Percentiles rank a stretch among this genome's conserved stretches.
Evolutionary conservation across 1,140 invertebrate species (phyloP).

Genomic region (Hyposmocoma kahamanoa): DNA sequence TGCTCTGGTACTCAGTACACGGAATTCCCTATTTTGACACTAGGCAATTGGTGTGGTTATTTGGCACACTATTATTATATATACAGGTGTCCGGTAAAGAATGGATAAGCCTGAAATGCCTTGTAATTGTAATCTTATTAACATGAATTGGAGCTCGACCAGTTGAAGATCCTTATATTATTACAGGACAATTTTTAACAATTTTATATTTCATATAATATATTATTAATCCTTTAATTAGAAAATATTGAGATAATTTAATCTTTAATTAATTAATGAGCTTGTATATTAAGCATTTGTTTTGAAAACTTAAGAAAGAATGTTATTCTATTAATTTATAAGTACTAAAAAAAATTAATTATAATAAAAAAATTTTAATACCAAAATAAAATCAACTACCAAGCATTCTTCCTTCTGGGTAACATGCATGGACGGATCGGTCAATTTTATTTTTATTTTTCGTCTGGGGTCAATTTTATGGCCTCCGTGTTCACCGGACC

Average conservation of each 20-base stretch:
- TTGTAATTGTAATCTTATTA: conserved; percentile 74
- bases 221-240: conserved; percentile 65
- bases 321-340: conserved; percentile 73
- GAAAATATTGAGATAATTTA: conserved; percentile 71
- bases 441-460: no score
- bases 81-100: no score
- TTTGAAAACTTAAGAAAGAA: conserved; percentile 79
- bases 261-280: conserved; percentile 72
- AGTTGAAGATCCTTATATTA: conserved; percentile 77
- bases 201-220: conserved; percentile 75
- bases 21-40: no score
- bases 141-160: conserved; percentile 79
- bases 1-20: no score
- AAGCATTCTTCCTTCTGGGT: no score
- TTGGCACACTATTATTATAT: no score
- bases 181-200: conserved; percentile 75
- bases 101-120: no score
- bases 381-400: conserved; percentile 61
- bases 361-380: conserved; percentile 43
- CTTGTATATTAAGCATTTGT: conserved; percentile 77
- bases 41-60: no score
- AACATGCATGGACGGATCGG: no score
- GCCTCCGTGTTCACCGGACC: no score
- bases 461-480: no score
- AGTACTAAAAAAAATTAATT: conserved; percentile 56